A percentile compares a stretch with the other conserved stretches of the same genome.
Conservation (phyloP, 2,888 invertebrate genomes). For the Parochlus steinenii region DNA sequence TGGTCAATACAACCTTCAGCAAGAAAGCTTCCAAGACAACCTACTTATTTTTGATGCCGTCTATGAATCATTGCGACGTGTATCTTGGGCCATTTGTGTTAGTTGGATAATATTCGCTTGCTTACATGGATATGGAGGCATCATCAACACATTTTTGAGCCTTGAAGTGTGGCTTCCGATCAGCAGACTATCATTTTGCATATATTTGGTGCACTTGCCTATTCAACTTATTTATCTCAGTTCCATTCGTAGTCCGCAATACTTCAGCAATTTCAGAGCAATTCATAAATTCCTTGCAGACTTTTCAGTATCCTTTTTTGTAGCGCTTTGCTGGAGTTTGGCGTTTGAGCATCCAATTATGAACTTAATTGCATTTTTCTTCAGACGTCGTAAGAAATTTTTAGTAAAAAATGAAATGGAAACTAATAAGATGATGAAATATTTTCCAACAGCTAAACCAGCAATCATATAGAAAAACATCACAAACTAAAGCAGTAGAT, state of each 20-base stretch:
- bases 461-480: too few species aligned
- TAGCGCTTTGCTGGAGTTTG: conserved; percentile 3
- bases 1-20: conserved; percentile 7
- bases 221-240: conserved; percentile 6
- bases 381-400: too few species aligned
- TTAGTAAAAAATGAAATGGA: too few species aligned
- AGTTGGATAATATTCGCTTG: conserved; percentile 8
- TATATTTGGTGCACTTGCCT: conserved; percentile 8
- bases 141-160: conserved; percentile 7
- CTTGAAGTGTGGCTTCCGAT: conserved; percentile 7
- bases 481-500: too few species aligned
- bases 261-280: conserved; percentile 3
- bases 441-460: too few species aligned
- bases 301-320: conserved; percentile 1
- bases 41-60: conserved; percentile 2
- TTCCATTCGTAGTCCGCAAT: background rate
- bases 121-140: background rate
- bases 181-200: conserved; percentile 10
- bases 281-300: conserved; percentile 6
- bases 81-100: conserved; percentile 1
- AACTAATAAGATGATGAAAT: too few species aligned
- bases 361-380: conserved; percentile 1
- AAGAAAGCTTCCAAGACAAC: conserved; percentile 3
- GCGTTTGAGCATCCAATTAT: conserved; percentile 9
- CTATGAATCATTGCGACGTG: background rate